Conservation (phyloP, 2,113 vertebrate genomes). For the Dipodomys spectabilis region DNA sequence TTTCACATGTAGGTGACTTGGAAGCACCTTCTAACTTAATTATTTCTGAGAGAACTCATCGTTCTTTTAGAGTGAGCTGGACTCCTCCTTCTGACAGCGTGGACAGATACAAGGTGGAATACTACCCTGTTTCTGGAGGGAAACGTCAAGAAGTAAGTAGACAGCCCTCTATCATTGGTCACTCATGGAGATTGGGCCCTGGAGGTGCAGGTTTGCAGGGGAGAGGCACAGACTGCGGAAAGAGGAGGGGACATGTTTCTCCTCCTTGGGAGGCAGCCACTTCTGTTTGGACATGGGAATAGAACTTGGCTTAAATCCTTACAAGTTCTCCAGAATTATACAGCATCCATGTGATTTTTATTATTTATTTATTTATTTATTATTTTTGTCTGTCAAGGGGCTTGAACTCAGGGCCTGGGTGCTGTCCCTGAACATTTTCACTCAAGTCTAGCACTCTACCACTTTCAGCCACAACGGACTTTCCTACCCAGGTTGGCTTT, state of each 20-base stretch:
- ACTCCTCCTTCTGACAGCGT: slow-evolving; percentile 90
- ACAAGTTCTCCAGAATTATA: not conserved
- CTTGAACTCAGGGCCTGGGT: no score
- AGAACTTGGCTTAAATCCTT: slow-evolving; percentile 7
- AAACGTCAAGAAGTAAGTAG: slow-evolving; percentile 90
- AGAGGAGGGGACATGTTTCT: not conserved
- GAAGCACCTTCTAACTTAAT: slow-evolving; percentile 91
- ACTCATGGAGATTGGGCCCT: not conserved
- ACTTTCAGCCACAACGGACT: no score
- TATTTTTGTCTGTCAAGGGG: not conserved
- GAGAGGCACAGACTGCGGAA: not conserved
- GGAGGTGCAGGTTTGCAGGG: not conserved
- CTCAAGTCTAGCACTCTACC: no score
- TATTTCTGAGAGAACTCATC: slow-evolving; percentile 94
- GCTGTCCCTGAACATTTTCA: no score
- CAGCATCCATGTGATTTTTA: not conserved
- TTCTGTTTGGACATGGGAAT: slow-evolving; percentile 1
- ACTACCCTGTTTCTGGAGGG: slow-evolving; percentile 89
- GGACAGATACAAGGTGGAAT: slow-evolving; percentile 93
- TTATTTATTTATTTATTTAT: no score
- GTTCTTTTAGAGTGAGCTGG: slow-evolving; percentile 95
- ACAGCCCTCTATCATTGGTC: not conserved
- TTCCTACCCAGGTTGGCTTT: no score
- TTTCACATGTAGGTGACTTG: slow-evolving; percentile 83
- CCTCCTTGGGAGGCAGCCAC: not conserved